phyloP scores from a whole-genome alignment of 2,888 invertebrate species.

The Asteroscopus sphinx region DNA sequence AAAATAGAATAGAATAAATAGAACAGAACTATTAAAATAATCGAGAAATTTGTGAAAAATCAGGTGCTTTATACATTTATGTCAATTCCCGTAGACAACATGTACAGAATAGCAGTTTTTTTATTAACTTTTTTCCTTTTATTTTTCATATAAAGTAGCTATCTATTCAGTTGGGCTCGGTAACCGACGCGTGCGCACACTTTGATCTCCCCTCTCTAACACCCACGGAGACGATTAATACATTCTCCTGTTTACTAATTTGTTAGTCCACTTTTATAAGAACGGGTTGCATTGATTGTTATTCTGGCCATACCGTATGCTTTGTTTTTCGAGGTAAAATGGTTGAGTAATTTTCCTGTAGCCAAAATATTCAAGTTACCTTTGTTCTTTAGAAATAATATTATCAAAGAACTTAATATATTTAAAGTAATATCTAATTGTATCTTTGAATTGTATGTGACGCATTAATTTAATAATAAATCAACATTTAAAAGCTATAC shows the following conservation, averaged over 20 bases:
- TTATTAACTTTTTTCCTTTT: no score
- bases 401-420: neutral
- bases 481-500: conserved; percentile 12
- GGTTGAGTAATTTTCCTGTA: no score
- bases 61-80: no score
- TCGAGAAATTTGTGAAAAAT: no score
- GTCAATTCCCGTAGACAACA: no score
- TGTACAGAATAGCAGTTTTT: no score
- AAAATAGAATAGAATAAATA: no score
- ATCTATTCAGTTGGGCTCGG: conserved; percentile 55
- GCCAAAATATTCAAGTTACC: no score
- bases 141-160: no score
- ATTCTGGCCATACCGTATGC: conserved; percentile 7
- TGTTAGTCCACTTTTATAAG: conserved; percentile 42
- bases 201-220: conserved; percentile 63
- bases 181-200: conserved; percentile 61
- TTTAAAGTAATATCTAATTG: neutral
- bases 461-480: conserved; percentile 17
- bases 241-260: conserved; percentile 56
- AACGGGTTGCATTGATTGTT: conserved; percentile 36
- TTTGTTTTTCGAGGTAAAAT: neutral
- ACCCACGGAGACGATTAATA: conserved; percentile 59
- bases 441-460: conserved; percentile 2
- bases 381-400: conserved; percentile 4
- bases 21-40: no score